These are phyloP conservation scores for Sylvilagus floridanus DNA, from an alignment of 2,797 vertebrate genomes.

Conservation along the genomic window DNA sequence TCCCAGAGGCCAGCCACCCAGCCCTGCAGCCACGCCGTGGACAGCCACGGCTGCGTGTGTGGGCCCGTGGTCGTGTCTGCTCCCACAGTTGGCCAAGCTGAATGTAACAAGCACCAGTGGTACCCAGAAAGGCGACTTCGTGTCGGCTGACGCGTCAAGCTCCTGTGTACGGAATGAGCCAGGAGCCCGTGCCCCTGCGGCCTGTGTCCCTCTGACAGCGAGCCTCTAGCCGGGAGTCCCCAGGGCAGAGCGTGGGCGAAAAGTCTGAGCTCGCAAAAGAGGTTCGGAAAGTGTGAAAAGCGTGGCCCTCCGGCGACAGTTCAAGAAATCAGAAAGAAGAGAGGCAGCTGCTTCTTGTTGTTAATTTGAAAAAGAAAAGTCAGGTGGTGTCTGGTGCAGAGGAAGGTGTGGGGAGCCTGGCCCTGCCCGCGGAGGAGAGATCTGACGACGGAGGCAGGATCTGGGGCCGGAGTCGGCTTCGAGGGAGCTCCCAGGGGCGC, in stretches of 20 bases:
- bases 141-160: not conserved
- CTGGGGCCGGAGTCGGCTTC: too few species aligned
- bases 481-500: too few species aligned
- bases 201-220: not conserved
- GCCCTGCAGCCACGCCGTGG: accelerated
- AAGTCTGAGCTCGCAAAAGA: not conserved
- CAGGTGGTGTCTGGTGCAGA: not conserved
- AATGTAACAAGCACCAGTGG: accelerated
- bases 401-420: too few species aligned
- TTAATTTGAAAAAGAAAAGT: not conserved
- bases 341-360: not conserved
- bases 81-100: too few species aligned
- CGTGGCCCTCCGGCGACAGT: not conserved
- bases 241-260: not conserved
- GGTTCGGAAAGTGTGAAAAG: not conserved
- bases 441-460: too few species aligned
- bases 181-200: not conserved
- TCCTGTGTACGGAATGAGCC: not conserved
- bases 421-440: too few species aligned
- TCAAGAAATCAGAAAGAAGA: not conserved
- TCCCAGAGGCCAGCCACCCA: accelerated
- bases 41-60: accelerated
- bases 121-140: not conserved
- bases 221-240: not conserved
- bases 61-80: not conserved